Conservation (phyloP, 1,140 invertebrate genomes). For the Papilio polyxenes region DNA sequence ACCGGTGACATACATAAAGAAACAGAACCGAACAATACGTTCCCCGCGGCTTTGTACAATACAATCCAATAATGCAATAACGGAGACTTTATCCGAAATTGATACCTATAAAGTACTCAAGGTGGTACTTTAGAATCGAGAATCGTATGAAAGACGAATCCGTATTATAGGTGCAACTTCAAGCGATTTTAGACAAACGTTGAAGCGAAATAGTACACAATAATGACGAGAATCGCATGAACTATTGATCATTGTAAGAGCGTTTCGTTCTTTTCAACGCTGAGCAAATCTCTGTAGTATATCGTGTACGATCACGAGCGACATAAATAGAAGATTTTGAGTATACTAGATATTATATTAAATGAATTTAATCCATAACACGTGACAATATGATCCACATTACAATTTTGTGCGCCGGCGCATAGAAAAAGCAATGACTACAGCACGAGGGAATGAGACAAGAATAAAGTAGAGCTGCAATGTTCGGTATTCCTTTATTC, state of each 20-base stretch:
- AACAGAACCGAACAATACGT: constrained; percentile 25
- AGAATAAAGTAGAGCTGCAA: constrained; percentile 6
- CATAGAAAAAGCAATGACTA: constrained; percentile 45
- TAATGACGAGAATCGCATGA: constrained; percentile 37
- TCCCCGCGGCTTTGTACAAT: constrained; percentile 29
- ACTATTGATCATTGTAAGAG: constrained; percentile 40
- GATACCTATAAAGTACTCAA: constrained; percentile 35
- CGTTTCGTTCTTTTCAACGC: constrained; percentile 69
- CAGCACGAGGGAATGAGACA: constrained; percentile 43
- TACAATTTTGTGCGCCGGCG: constrained; percentile 48
- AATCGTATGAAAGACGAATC: constrained; percentile 17
- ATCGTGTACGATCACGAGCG: constrained; percentile 69
- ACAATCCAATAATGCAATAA: constrained; percentile 36
- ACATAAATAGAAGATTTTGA: constrained; percentile 75
- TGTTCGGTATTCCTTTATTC: constrained; percentile 4
- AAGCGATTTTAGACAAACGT: constrained; percentile 7
- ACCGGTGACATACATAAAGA: constrained; percentile 10
- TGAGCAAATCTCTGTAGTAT: constrained; percentile 60
- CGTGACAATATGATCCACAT: constrained; percentile 44
- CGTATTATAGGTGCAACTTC: background rate
- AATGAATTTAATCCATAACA: constrained; percentile 47
- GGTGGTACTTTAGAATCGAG: constrained; percentile 12
- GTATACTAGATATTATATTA: constrained; percentile 43
- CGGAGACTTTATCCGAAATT: constrained; percentile 36
- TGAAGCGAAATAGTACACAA: background rate